Base-by-base conservation (phyloP, 2,888 invertebrate species). In the Drosophila cognata region DNA sequence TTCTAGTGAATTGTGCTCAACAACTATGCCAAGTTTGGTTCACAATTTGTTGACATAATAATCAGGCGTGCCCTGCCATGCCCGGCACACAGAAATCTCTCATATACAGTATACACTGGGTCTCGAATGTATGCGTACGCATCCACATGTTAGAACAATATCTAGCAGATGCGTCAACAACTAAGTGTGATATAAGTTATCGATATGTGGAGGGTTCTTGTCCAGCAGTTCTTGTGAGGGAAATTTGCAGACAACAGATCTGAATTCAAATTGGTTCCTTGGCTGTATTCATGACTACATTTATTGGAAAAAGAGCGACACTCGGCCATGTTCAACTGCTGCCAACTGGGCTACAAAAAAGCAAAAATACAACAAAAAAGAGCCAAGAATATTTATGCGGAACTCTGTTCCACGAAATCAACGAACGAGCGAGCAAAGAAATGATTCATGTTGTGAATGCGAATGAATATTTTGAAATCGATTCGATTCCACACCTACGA, bases 31-130 rank as follows among this genome's bases (percentile, higher is more conserved):
- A 80, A 85, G 64, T 88, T 85, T 85, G 86, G 75, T 21, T 82
- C 60, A 79, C 89, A 89, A 88, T 87, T 86, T 89, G 85, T 85
- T 89, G 84, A 85, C 84, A 86, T 86, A 86, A 75, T 77, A 89
- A 86, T 61, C 84, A 79, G 69, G 55, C 68, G 48, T 53, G 78
- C 51, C 70, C 33, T 33, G 33, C 33, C 33, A 10, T n/a, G 41
- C 16, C 16, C 41, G 71, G 60, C 69, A 53, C 66, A 68, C 68
- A 68, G 38, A 38, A 69, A 70, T 29, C 50, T 31, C 29, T 10
- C 33, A 33, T 4, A 33, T 29, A 57, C 58, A 33, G 18, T 29
- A 11, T 28, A 78, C 63, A 78, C 33, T 63, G 56, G 10, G 58
- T 62, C 33, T 43, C 5, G 16, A 33, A 66, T 55, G 36, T 69